A percentile compares a stretch with the other conserved stretches of the same genome.
phyloP scores from a whole-genome alignment of 2,888 invertebrate genomes.

The Polia nebulosa region DNA sequence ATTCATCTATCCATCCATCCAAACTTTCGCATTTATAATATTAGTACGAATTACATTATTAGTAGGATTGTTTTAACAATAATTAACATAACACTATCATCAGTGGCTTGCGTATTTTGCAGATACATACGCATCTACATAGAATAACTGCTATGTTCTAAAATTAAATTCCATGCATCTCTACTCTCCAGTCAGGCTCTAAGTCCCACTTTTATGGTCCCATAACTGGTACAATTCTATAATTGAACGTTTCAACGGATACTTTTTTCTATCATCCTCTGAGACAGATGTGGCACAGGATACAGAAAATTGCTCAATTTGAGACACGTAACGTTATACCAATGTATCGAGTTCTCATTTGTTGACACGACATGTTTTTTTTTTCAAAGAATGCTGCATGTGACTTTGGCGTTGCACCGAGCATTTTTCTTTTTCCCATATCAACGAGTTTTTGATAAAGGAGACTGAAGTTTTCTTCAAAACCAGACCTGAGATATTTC shows the following conservation, averaged over 20 bases:
- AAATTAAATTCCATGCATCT: background rate
- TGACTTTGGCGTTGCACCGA: slow-evolving; percentile 22
- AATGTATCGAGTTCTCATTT: slow-evolving; percentile 84
- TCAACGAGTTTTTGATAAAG: background rate
- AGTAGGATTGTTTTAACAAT: too few relatives aligned
- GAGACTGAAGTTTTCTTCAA: background rate
- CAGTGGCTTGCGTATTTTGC: too few relatives aligned
- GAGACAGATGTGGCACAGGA: slow-evolving; percentile 87
- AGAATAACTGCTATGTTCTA: background rate
- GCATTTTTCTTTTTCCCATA: too few relatives aligned
- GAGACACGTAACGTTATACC: slow-evolving; percentile 85
- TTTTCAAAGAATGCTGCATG: slow-evolving; percentile 8
- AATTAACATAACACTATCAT: too few relatives aligned
- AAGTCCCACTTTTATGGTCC: slow-evolving; percentile 37
- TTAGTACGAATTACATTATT: too few relatives aligned
- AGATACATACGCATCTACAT: too few relatives aligned
- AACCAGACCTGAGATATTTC: too few relatives aligned
- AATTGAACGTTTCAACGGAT: slow-evolving; percentile 79
- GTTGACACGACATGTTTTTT: slow-evolving; percentile 73
- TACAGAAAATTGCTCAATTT: slow-evolving; percentile 87
- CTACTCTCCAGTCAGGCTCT: background rate
- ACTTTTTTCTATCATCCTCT: slow-evolving; percentile 77
- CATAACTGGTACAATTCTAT: slow-evolving; percentile 67
- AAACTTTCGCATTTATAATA: too few relatives aligned
- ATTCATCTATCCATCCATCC: too few relatives aligned